A percentile compares a stretch with the other conserved stretches of the same genome.
These are phyloP conservation scores for Cryptomyrus ogoouensis DNA, from an alignment of 2,113 vertebrate species.

Conservation along the genomic window DNA sequence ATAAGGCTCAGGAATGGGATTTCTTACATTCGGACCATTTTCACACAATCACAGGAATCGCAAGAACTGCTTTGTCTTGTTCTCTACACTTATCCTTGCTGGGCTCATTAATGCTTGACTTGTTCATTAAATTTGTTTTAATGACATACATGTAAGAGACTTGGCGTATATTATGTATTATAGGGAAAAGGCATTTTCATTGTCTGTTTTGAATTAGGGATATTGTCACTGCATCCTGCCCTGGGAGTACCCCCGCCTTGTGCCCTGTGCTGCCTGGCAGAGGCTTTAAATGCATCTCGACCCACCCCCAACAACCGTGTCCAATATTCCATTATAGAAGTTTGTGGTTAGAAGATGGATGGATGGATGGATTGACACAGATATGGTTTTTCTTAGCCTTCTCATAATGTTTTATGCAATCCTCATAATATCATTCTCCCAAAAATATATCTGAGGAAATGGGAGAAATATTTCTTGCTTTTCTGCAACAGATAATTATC, in stretches of 20 bases:
- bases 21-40: conserved; percentile 11
- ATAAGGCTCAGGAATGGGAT: conserved; percentile 31
- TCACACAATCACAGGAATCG: not conserved
- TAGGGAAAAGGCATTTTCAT: not conserved
- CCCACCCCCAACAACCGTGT: not conserved
- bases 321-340: not conserved
- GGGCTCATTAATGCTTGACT: not conserved
- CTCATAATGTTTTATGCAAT: not conserved
- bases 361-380: not conserved
- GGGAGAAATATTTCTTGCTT: not conserved
- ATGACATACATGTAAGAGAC: not conserved
- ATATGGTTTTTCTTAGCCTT: not conserved
- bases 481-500: not conserved
- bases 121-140: not conserved
- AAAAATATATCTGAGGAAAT: not conserved
- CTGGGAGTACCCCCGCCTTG: not conserved
- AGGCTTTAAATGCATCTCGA: not conserved
- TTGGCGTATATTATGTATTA: not conserved
- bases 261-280: not conserved
- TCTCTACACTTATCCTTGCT: not conserved
- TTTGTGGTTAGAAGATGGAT: not conserved
- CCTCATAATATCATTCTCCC: not conserved
- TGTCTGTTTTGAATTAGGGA: not conserved
- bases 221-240: not conserved
- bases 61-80: not conserved